A percentile compares a stretch with the other conserved stretches of the same genome.
phyloP scores from a whole-genome alignment of 2,888 invertebrate species.

The Lymantria monacha region DNA sequence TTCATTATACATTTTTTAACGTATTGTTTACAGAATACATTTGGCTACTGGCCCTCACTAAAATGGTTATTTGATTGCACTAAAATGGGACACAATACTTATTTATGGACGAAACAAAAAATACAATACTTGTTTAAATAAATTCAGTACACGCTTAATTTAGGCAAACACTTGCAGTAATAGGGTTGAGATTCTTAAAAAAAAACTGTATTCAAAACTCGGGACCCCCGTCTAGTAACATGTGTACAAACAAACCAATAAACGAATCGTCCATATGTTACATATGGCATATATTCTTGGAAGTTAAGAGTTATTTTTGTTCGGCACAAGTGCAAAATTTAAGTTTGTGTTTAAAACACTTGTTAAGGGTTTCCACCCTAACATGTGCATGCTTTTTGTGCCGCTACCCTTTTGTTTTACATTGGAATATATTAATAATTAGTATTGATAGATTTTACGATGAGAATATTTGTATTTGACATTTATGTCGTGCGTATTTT shows the following conservation, averaged over 20 bases:
- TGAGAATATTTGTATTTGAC: constrained; percentile 13
- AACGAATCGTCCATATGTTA: background rate
- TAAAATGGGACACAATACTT: background rate
- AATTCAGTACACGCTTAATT: background rate
- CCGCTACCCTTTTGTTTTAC: constrained; percentile 58
- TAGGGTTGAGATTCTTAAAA: constrained; percentile 28
- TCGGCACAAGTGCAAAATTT: constrained; percentile 6
- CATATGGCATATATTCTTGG: constrained; percentile 15
- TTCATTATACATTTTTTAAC: no score
- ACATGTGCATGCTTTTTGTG: constrained; percentile 69
- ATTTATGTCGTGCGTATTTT: background rate
- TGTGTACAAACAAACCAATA: constrained; percentile 67
- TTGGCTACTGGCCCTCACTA: no score
- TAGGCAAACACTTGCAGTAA: constrained; percentile 20
- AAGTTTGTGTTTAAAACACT: constrained; percentile 58
- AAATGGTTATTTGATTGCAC: no score
- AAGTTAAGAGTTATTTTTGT: constrained; percentile 32
- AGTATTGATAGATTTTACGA: constrained; percentile 43
- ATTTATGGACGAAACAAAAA: background rate
- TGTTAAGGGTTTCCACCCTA: constrained; percentile 70
- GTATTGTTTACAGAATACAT: no score
- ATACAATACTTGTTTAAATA: background rate
- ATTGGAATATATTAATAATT: constrained; percentile 44
- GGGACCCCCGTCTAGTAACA: constrained; percentile 65
- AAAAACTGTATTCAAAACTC: constrained; percentile 47